Evolutionary conservation across 2,888 invertebrate genomes (phyloP).

Genomic region (Tenthredo mesomela): DNA sequence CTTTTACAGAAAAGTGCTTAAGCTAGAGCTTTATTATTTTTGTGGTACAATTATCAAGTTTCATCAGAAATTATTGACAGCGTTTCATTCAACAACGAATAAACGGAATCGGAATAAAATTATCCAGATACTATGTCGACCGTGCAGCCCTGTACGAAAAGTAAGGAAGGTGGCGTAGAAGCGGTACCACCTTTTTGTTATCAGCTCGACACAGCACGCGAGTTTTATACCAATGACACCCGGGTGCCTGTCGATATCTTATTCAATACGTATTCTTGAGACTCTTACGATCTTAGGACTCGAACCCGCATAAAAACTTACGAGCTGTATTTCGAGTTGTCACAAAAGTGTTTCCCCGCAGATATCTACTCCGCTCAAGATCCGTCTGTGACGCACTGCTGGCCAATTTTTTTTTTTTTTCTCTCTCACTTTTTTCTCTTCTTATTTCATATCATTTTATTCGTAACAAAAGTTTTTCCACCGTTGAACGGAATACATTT

Average conservation of each 20-base stretch:
- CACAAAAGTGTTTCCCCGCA: conserved; percentile 49
- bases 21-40: background rate
- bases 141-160: conserved; percentile 37
- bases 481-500: background rate
- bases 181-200: conserved; percentile 66
- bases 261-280: conserved; percentile 53
- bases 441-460: background rate
- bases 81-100: background rate
- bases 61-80: background rate
- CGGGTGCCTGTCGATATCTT: conserved; percentile 52
- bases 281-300: conserved; percentile 38
- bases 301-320: conserved; percentile 64
- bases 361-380: conserved; percentile 39
- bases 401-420: background rate
- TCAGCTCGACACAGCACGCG: conserved; percentile 63
- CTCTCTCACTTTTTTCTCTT: background rate
- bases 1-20: background rate
- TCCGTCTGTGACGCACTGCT: conserved; percentile 13
- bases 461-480: background rate
- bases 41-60: background rate
- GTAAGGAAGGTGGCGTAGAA: conserved; percentile 33
- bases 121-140: background rate
- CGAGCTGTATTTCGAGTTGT: conserved; percentile 66
- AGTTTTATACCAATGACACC: conserved; percentile 52
- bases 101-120: conserved; percentile 1